Conservation (phyloP, 1,140 invertebrate species). For the Bombyx mandarina region DNA sequence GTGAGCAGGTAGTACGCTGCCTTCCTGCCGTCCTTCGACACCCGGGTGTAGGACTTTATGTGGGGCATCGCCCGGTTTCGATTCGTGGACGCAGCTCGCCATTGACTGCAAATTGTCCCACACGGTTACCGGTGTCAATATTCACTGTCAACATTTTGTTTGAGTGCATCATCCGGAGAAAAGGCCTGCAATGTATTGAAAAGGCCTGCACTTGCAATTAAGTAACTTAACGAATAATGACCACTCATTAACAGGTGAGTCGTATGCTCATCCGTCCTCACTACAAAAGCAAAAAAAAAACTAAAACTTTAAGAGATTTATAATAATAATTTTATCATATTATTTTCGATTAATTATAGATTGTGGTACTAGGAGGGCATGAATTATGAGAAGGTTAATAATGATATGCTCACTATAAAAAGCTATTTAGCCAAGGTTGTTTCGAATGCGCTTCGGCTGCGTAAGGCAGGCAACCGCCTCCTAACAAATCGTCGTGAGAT, state of each 20-base stretch:
- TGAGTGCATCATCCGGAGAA: too few species aligned
- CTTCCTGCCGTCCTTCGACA: slow-evolving; percentile 77
- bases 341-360: too few species aligned
- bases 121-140: neutral
- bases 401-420: slow-evolving; percentile 79
- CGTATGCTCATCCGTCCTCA: too few species aligned
- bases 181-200: too few species aligned
- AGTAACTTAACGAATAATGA: too few species aligned
- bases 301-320: too few species aligned
- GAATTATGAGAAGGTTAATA: neutral
- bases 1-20: slow-evolving; percentile 88
- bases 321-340: too few species aligned
- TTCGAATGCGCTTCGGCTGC: slow-evolving; percentile 83
- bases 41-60: slow-evolving; percentile 90
- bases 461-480: slow-evolving; percentile 93
- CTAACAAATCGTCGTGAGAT: slow-evolving; percentile 87
- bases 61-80: slow-evolving; percentile 91
- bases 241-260: too few species aligned
- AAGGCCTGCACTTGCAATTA: too few species aligned
- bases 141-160: too few species aligned
- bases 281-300: too few species aligned
- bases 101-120: slow-evolving; percentile 75
- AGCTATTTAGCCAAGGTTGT: slow-evolving; percentile 85
- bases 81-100: slow-evolving; percentile 79
- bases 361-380: too few species aligned